These are phyloP conservation scores for Copidosoma aretas DNA, from an alignment of 2,888 invertebrate genomes.

Conservation along the genomic window DNA sequence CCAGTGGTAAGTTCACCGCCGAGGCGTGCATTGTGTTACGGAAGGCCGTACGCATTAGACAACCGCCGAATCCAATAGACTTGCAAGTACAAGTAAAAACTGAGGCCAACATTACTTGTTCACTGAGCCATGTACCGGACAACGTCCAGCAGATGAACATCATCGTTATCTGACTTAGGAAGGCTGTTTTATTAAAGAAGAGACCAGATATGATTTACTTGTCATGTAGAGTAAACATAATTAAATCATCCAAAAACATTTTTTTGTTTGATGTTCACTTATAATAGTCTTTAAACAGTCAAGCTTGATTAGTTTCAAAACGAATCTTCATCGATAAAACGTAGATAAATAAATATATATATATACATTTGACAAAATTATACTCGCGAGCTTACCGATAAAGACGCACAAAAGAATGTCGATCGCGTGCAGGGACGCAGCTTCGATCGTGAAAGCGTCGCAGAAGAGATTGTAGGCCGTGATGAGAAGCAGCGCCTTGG, in stretches of 20 bases:
- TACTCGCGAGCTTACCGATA: conserved; percentile 48
- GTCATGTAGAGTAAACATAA: too few species aligned
- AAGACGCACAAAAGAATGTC: conserved; percentile 58
- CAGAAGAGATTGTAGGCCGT: conserved; percentile 60
- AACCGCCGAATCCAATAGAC: conserved; percentile 58
- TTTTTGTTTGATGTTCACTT: not conserved
- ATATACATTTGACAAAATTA: too few species aligned
- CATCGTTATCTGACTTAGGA: conserved; percentile 55
- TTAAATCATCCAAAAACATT: not conserved
- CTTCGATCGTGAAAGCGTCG: conserved; percentile 57
- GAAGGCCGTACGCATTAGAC: conserved; percentile 58
- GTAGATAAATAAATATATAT: too few species aligned
- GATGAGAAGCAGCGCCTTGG: conserved; percentile 52
- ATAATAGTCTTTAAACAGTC: not conserved
- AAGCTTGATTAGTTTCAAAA: too few species aligned
- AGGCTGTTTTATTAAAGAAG: conserved; percentile 47
- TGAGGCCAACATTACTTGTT: conserved; percentile 53
- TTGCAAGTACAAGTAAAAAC: conserved; percentile 59
- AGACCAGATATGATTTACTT: too few species aligned
- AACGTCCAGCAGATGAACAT: conserved; percentile 58
- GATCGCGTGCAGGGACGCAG: conserved; percentile 55
- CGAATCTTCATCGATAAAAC: too few species aligned
- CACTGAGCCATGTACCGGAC: conserved; percentile 57
- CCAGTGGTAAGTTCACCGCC: conserved; percentile 57
- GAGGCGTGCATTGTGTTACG: conserved; percentile 53